These are phyloP conservation scores for Musca vetustissima DNA, from an alignment of 1,140 invertebrate genomes.

Conservation along the genomic window DNA sequence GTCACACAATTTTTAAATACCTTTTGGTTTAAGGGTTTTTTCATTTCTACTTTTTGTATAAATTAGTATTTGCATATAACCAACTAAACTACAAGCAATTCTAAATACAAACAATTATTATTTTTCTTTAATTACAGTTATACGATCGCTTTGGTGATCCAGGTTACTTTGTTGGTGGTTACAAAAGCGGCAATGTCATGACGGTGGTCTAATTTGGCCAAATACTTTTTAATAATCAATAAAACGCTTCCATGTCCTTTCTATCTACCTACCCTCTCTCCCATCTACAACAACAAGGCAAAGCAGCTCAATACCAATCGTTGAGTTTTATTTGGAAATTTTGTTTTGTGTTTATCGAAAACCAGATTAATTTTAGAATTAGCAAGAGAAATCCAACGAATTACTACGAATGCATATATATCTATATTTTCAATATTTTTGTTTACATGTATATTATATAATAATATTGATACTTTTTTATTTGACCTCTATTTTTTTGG, in stretches of 20 bases:
- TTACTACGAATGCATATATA: not conserved
- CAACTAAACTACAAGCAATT: no score
- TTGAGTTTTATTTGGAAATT: constrained; percentile 3
- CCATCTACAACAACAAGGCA: not conserved
- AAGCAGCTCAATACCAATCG: not conserved
- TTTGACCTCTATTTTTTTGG: not conserved
- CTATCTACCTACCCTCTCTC: not conserved
- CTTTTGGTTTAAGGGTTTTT: not conserved
- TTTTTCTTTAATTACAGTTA: constrained; percentile 44
- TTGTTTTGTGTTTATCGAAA: constrained; percentile 6
- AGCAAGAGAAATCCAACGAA: no score
- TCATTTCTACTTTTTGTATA: not conserved
- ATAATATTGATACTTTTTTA: constrained; percentile 8
- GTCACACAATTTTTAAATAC: not conserved
- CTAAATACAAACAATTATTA: not conserved
- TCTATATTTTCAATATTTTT: not conserved
- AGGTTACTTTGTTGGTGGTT: constrained; percentile 50
- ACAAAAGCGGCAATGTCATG: constrained; percentile 50
- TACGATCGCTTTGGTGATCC: constrained; percentile 53
- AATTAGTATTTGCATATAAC: no score
- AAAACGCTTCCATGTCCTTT: not conserved
- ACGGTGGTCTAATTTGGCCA: constrained; percentile 41
- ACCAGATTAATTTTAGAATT: not conserved
- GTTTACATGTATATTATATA: not conserved
- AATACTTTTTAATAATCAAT: not conserved